Conservation (phyloP, 2,113 vertebrate genomes). For the Channa argus region DNA sequence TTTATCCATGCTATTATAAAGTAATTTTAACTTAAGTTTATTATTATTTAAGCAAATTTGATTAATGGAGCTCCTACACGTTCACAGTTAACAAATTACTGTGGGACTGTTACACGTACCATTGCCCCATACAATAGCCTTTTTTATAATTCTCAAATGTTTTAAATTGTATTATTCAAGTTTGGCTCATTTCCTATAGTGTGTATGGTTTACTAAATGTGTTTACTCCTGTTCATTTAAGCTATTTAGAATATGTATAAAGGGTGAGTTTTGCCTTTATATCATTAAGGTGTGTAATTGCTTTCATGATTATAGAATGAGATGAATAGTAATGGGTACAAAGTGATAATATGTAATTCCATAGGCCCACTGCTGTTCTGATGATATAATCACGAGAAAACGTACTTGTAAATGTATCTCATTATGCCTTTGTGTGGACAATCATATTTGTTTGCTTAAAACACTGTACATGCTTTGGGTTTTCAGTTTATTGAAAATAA, state of each 20-base stretch:
- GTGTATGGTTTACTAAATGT: slow-evolving; percentile 26
- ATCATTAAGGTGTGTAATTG: slow-evolving; percentile 34
- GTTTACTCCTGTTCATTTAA: slow-evolving; percentile 29
- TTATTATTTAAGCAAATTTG: not conserved
- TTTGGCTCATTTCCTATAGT: slow-evolving; percentile 36
- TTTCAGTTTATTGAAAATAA: slow-evolving; percentile 60
- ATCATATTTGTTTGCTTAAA: slow-evolving; percentile 56
- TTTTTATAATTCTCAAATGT: slow-evolving; percentile 24
- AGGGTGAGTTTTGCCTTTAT: slow-evolving; percentile 31
- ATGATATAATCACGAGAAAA: slow-evolving; percentile 19
- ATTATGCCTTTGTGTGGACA: slow-evolving; percentile 9
- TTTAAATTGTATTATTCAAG: slow-evolving; percentile 39
- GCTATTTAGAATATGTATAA: slow-evolving; percentile 34
- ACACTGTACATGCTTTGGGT: slow-evolving; percentile 73
- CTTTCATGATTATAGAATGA: slow-evolving; percentile 16
- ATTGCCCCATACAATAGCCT: slow-evolving; percentile 1
- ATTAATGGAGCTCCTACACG: not conserved
- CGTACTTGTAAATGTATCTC: slow-evolving; percentile 51
- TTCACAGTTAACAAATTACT: not conserved
- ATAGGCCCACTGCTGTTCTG: slow-evolving; percentile 22
- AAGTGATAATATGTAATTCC: slow-evolving; percentile 17
- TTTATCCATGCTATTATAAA: not conserved
- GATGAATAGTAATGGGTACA: slow-evolving; percentile 1
- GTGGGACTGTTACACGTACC: slow-evolving; percentile 10
- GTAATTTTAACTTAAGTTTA: no score